Conservation (phyloP, 1,140 invertebrate species). For the Dendrolimus kikuchii region DNA sequence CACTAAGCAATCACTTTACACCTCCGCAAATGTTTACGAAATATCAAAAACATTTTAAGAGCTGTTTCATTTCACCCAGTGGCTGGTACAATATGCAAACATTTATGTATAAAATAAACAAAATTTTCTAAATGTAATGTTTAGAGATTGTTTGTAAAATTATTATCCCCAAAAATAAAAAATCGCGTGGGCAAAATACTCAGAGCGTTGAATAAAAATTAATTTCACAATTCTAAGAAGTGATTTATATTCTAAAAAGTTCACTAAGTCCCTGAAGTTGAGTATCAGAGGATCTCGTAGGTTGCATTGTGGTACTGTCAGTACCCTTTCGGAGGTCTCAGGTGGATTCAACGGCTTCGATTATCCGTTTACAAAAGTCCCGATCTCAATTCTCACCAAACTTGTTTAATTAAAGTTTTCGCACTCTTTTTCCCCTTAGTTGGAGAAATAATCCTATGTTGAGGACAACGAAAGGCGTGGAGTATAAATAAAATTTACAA, state of each 20-base stretch:
- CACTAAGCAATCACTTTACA: too few relatives aligned
- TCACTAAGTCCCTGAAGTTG: too few relatives aligned
- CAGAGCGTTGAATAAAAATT: neutral
- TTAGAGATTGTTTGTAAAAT: neutral
- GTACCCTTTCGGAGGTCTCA: slow-evolving; percentile 32
- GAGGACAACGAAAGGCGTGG: slow-evolving; percentile 28
- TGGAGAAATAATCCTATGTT: slow-evolving; percentile 58
- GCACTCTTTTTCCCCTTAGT: slow-evolving; percentile 66
- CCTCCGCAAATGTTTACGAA: too few relatives aligned
- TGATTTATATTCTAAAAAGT: too few relatives aligned
- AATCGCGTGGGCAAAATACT: slow-evolving; percentile 1
- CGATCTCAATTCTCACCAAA: slow-evolving; percentile 54
- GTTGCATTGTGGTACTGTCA: slow-evolving; percentile 33
- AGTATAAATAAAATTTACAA: slow-evolving; percentile 6
- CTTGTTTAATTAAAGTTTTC: slow-evolving; percentile 70
- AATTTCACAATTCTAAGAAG: too few relatives aligned
- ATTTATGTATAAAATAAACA: too few relatives aligned
- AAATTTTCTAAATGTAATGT: neutral
- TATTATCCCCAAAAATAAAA: neutral
- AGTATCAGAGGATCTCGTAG: slow-evolving; percentile 27
- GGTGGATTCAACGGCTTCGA: slow-evolving; percentile 54
- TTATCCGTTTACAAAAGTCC: slow-evolving; percentile 66
- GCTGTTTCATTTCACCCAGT: too few relatives aligned
- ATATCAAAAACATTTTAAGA: too few relatives aligned
- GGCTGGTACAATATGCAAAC: too few relatives aligned